Percentiles rank a stretch among this genome's conserved stretches.
These are phyloP conservation scores for Formica selysi DNA, from an alignment of 1,140 invertebrate species.

Conservation along the genomic window DNA sequence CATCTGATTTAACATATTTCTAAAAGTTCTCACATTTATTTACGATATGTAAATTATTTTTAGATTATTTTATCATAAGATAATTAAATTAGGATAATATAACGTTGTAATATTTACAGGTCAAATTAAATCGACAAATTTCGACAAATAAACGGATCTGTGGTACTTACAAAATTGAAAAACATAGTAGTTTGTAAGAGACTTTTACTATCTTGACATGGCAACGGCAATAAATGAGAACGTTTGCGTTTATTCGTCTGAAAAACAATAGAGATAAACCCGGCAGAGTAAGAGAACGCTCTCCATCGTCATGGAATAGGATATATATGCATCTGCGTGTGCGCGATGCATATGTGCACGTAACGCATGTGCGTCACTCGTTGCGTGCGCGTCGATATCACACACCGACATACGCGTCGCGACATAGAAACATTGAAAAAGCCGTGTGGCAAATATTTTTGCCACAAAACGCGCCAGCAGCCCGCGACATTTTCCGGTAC, in stretches of 20 bases:
- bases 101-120: neutral
- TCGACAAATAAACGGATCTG: neutral
- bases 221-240: constrained; percentile 50
- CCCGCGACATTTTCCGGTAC: constrained; percentile 57
- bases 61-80: no score
- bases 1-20: neutral
- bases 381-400: neutral
- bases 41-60: neutral
- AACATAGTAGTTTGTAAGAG: constrained; percentile 24
- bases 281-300: constrained; percentile 14
- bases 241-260: constrained; percentile 41
- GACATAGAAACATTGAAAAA: constrained; percentile 49
- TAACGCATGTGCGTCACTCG: neutral
- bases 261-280: constrained; percentile 58
- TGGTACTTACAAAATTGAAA: constrained; percentile 20
- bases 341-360: neutral
- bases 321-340: neutral
- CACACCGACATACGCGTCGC: constrained; percentile 9
- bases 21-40: neutral
- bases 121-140: neutral
- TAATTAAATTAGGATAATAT: constrained; percentile 1
- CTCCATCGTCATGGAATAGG: constrained; percentile 20
- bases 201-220: constrained; percentile 58
- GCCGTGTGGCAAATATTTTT: constrained; percentile 53
- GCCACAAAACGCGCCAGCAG: constrained; percentile 50